phyloP scores from a whole-genome alignment of 2,797 vertebrate species.

The Halcyon smyrnensis region DNA sequence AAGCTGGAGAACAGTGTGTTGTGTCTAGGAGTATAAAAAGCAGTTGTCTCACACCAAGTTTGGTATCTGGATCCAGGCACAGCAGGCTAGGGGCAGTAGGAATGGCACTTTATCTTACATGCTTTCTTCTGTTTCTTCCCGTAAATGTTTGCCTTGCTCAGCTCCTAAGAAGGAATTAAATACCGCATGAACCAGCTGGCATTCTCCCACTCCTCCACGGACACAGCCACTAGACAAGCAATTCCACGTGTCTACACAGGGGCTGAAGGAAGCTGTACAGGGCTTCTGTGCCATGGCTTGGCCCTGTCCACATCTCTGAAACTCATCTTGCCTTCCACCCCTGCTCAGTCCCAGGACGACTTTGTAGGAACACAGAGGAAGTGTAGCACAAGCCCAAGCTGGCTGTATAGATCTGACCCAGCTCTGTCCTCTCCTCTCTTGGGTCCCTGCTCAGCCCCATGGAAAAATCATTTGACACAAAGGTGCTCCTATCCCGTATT shows the following conservation, averaged over 20 bases:
- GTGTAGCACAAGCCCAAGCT: background rate
- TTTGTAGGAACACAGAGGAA: background rate
- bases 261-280: background rate
- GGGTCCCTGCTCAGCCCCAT: background rate
- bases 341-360: background rate
- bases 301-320: background rate
- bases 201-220: conserved; percentile 2
- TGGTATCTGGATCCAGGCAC: background rate
- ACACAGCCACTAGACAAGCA: conserved; percentile 1
- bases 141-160: background rate
- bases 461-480: background rate
- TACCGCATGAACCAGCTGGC: conserved; percentile 15
- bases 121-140: conserved; percentile 11
- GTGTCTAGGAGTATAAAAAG: background rate
- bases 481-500: background rate
- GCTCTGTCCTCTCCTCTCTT: background rate
- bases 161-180: conserved; percentile 2
- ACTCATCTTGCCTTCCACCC: background rate
- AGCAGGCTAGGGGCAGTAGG: background rate
- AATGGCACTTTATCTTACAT: background rate
- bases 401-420: no score
- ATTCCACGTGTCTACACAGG: background rate
- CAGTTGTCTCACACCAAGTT: background rate
- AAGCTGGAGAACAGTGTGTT: background rate
- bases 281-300: background rate